Base-by-base conservation (phyloP, 1,140 invertebrate species). In the Pseudomyrmex concolor region DNA sequence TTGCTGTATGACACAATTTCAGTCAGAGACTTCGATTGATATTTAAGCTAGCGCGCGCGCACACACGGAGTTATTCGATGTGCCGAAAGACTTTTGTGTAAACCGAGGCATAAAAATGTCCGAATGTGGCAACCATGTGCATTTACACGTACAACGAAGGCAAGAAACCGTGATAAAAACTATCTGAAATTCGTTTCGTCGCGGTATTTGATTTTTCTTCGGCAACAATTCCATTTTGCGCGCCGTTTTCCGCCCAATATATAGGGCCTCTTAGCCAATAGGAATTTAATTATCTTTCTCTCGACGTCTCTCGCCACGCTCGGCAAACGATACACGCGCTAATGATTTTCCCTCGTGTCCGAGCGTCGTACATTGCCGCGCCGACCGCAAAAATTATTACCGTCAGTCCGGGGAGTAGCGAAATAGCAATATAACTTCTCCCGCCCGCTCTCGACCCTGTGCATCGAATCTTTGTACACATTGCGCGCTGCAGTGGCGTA, bases 371-470 rank as follows among this genome's bases (percentile, higher is more conserved):
- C 55, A 19, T 17, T 13, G 51, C 63, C 51, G 25, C 48, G 74
- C 48, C 17, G 51, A 77, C 63, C 63, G 76, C 64, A 78, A 68
- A 78, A 78, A 78, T 78, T 68, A 71, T 86, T 84, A 84, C 73
- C 45, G 43, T 25, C 71, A 50, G 55, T 64, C 48, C 13, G 54
- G 25, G 7, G 34, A 66, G n/a, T 51, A n/a, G 48, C 62, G 25
- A 76, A 66, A 76, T 76, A 64, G 72, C 72, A 51, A 64, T 66
- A 76, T 8, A 22, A 22, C 62, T 66, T 45, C 22, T 43, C 13
- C 34, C 17, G n/a, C 34, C 19, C 59, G 51, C 63, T n/a, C 34
- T n/a, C 34, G 9, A 10, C 1, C 13, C 51, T 3, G 48, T 22
- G 19, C 50, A 34, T 68, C 64, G 76, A 57, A 78, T 70, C 51